Evolutionary conservation across 2,888 invertebrate genomes (phyloP).

Genomic region (Halictus quadricinctus): DNA sequence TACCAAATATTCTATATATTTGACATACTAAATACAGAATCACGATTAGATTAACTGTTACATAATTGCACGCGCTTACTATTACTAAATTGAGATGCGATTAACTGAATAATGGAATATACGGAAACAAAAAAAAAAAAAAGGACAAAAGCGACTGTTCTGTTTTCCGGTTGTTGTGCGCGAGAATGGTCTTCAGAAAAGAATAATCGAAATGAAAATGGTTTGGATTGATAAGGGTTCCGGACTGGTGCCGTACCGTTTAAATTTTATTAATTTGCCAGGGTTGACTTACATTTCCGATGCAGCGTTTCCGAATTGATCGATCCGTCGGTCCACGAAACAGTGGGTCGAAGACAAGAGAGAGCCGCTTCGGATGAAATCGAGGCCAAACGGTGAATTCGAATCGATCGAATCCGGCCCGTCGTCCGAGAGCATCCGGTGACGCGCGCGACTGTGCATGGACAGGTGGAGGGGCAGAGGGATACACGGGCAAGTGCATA

Average conservation of each 20-base stretch:
- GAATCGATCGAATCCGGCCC: constrained; percentile 35
- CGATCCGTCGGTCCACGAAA: not conserved
- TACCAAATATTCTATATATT: too few relatives aligned
- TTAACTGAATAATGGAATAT: too few relatives aligned
- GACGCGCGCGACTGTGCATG: not conserved
- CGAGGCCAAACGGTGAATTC: constrained; percentile 30
- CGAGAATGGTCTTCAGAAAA: too few relatives aligned
- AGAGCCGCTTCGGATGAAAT: not conserved
- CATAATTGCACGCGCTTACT: too few relatives aligned
- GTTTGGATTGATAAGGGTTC: too few relatives aligned
- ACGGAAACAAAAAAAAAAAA: too few relatives aligned
- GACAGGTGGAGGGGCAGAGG: not conserved
- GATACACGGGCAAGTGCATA: not conserved
- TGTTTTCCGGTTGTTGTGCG: too few relatives aligned
- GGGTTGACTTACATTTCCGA: not conserved
- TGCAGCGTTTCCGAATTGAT: not conserved
- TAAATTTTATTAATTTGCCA: not conserved
- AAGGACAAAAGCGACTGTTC: too few relatives aligned
- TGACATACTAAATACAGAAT: too few relatives aligned
- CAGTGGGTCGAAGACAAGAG: not conserved
- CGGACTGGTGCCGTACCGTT: not conserved
- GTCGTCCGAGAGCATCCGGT: not conserved
- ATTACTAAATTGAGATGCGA: too few relatives aligned
- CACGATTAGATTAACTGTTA: too few relatives aligned
- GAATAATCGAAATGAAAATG: too few relatives aligned